A percentile compares a stretch with the other conserved stretches of the same genome.
Conservation (phyloP, 2,888 invertebrate species). For the Acheta domesticus region DNA sequence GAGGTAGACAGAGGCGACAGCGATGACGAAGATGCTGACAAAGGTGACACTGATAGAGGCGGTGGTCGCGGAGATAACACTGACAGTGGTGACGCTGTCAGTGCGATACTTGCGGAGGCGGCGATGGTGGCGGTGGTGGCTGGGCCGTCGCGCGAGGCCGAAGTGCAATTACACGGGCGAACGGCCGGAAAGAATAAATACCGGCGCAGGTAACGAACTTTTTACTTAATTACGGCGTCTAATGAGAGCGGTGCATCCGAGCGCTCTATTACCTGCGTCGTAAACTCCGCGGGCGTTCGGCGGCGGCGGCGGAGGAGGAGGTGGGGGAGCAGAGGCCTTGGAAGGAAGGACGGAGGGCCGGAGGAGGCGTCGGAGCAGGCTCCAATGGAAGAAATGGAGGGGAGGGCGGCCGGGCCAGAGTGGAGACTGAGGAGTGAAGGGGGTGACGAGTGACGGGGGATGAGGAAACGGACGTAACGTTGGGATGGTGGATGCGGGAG, state of each 20-base stretch:
- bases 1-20: no score
- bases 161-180: slow-evolving; percentile 9
- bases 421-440: neutral
- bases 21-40: no score
- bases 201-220: neutral
- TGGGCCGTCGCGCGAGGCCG: neutral
- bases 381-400: neutral
- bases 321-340: neutral
- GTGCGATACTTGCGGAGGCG: no score
- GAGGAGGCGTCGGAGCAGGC: neutral
- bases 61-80: no score
- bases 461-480: no score
- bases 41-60: no score
- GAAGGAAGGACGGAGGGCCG: neutral
- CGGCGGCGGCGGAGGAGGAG: neutral
- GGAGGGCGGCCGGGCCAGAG: neutral
- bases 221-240: slow-evolving; percentile 18
- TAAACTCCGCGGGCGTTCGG: slow-evolving; percentile 18
- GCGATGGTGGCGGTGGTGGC: no score
- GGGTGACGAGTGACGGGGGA: neutral
- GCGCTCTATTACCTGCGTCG: slow-evolving; percentile 18
- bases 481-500: no score
- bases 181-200: slow-evolving; percentile 7
- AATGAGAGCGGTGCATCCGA: slow-evolving; percentile 18
- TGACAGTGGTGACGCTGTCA: no score